Base-by-base conservation (phyloP, 1,140 invertebrate species). In the Mycetomoellerius zeteki region DNA sequence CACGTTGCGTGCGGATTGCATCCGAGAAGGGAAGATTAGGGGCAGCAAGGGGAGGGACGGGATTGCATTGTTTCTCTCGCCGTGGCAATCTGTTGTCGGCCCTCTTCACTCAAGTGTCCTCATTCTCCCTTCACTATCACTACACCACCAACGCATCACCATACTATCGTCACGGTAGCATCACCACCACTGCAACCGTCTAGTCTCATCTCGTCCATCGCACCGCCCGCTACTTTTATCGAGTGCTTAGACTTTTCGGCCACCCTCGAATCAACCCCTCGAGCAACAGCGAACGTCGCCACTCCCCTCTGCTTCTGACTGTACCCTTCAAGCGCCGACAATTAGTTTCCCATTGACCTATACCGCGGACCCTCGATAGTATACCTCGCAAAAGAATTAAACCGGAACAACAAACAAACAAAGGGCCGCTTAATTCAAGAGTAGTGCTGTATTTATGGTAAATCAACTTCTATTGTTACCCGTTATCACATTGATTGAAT, bases 261-360 rank as follows among this genome's bases (percentile, higher is more conserved):
- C 91, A 92, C 92, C 93, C 92, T 92, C 90, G 87, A 87, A 89
- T 88, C 88, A 73, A 80, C 88, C 91, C 92, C 88, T 89, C 86
- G 86, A 87, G 86, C 54, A 86, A 85, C 80, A 62, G 47, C 85
- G 77, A 87, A 85, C 85, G 77, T 78, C 89, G 64, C 81, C 86
- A 73, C 80, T 58, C 43, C 64, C 64, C 62, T 84, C 80, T 84
- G 47, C 7, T 73, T 84, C 80, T 47, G 69, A 50, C 69, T 64
- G 88, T 91, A 90, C 91, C 90, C 89, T 86, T 86, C 86, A 72
- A 91, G 82, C 88, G 75, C 78, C 91, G 90, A 92, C 94, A 94
- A 95, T 95, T 95, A 94, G 91, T 94, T 93, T 92, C 91, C 91
- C 87, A 94, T 94, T 94, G 92, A 94, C 92, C 92, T 86, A 91